These are phyloP conservation scores for Oreonectes daqikongensis DNA, from an alignment of 2,797 vertebrate genomes.

Conservation along the genomic window DNA sequence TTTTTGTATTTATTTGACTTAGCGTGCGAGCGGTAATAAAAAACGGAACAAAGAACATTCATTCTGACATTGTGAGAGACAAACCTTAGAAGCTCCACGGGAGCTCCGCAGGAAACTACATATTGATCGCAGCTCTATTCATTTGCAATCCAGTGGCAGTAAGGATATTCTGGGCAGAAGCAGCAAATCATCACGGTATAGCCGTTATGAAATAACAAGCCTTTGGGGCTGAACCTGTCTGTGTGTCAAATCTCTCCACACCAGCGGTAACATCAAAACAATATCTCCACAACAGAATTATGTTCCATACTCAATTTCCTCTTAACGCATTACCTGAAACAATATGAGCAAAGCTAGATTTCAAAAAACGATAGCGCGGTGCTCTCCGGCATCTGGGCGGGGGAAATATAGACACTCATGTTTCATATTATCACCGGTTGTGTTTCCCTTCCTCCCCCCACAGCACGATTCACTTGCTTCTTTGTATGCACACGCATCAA, in stretches of 20 bases:
- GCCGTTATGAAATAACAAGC: conserved; percentile 49
- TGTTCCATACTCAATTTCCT: conserved; percentile 50
- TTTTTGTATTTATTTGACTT: conserved; percentile 14
- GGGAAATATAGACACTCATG: conserved; percentile 15
- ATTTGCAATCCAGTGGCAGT: conserved; percentile 48
- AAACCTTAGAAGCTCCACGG: conserved; percentile 1
- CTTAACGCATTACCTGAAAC: conserved; percentile 60
- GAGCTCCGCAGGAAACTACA: conserved; percentile 39
- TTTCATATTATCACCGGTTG: conserved; percentile 28
- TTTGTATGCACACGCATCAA: conserved; percentile 34
- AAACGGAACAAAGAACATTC: neutral
- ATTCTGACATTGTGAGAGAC: conserved; percentile 17
- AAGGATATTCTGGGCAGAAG: conserved; percentile 31
- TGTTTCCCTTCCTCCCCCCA: neutral
- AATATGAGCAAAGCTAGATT: conserved; percentile 57
- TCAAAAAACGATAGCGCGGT: conserved; percentile 40
- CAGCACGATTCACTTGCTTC: too few relatives aligned
- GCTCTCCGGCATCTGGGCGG: conserved; percentile 18
- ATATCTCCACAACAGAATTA: conserved; percentile 54
- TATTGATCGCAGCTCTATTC: conserved; percentile 53
- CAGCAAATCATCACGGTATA: conserved; percentile 30
- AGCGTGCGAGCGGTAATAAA: neutral
- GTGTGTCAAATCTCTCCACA: conserved; percentile 37
- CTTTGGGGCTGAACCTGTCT: conserved; percentile 39
- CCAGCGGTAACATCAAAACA: conserved; percentile 45